Evolutionary conservation across 1,140 invertebrate genomes (phyloP), one percentile per base, ranked within the genome.

Genomic region (Danaus plexippus): DNA sequence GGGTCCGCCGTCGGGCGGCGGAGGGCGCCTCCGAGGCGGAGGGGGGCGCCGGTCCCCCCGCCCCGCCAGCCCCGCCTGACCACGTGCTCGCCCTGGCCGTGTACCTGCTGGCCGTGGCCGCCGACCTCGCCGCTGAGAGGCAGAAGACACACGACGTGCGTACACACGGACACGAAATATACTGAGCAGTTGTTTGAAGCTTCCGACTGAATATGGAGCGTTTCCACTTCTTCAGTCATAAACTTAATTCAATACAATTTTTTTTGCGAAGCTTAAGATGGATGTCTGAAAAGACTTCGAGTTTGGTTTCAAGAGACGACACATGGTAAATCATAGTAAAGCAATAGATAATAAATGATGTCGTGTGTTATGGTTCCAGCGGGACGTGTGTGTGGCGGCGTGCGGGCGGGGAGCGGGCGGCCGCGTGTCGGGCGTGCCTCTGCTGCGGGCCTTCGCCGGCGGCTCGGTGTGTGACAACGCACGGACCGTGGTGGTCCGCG

Each of bases 81-180:
- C 94, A 96, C 77, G 90, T 96, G 55, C 89, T 97, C 62, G 94
- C 95, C 52, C 80, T 98, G 22, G 90, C 94, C 52, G 89, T 98
- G 40, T 97, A 96, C 81, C 89, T 99, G 45, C 87, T 98, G 22
- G 90, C 92, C 73, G 90, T 91, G 54, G 91, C 89, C 57, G 88
- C 90, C 55, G 77, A 90, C 61, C 85, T 88, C 41, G 75, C 72
- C 46, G 70, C 74, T 71, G 78, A 83, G 75, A 77, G 61, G 69
- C 68, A 73, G 10, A 11, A 7, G n/a, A 51, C 55, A 15, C 54
- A 60, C 42, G 48, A 52, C 12, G 61, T 59, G 2, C 41, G 43
- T 56, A 52, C 5, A 44, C 7, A 32, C 22, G 1, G 15, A 32
- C 22, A 32, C 22, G 15, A 15, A 15, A 15, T 3, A 15, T 15